A percentile compares a stretch with the other conserved stretches of the same genome.
Evolutionary conservation across 1,140 invertebrate genomes (phyloP).

Genomic region (Nylanderia fulva): DNA sequence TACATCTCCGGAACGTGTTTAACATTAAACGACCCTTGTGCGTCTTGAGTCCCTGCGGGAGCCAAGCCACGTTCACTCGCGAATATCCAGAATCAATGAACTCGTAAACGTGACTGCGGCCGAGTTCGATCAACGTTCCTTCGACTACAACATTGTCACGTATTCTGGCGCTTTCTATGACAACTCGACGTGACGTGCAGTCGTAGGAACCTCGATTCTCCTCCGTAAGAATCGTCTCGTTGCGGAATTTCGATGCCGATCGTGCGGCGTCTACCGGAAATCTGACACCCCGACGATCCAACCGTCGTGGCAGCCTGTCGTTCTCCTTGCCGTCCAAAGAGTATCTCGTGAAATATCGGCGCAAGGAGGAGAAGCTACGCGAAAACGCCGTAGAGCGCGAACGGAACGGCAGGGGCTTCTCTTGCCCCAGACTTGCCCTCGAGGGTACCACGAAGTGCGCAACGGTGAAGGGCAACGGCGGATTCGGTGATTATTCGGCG

Average conservation of each 20-base stretch:
- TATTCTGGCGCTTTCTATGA: neutral
- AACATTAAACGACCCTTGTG: constrained; percentile 9
- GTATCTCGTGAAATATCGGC: constrained; percentile 70
- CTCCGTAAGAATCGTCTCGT: constrained; percentile 27
- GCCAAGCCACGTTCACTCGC: constrained; percentile 15
- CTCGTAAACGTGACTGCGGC: constrained; percentile 30
- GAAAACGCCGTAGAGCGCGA: constrained; percentile 36
- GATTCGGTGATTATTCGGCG: constrained; percentile 85
- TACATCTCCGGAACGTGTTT: constrained; percentile 51
- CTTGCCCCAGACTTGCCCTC: constrained; percentile 67
- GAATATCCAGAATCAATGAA: constrained; percentile 50
- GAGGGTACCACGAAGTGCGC: constrained; percentile 80
- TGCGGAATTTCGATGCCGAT: constrained; percentile 47
- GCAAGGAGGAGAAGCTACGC: constrained; percentile 61
- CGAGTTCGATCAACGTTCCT: constrained; percentile 12
- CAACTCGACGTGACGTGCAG: constrained; percentile 31
- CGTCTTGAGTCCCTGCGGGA: constrained; percentile 15
- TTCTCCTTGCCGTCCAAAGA: constrained; percentile 65
- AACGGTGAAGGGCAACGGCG: constrained; percentile 85
- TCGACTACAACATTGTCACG: neutral
- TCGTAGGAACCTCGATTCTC: constrained; percentile 1
- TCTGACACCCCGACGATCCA: constrained; percentile 75
- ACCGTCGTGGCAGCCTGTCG: constrained; percentile 67
- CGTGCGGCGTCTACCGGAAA: constrained; percentile 61
- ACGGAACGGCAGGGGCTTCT: constrained; percentile 55